Percentiles rank a stretch among this genome's conserved stretches.
These are phyloP conservation scores for Matsumyia berberina DNA, from an alignment of 2,888 invertebrate species.

Conservation along the genomic window DNA sequence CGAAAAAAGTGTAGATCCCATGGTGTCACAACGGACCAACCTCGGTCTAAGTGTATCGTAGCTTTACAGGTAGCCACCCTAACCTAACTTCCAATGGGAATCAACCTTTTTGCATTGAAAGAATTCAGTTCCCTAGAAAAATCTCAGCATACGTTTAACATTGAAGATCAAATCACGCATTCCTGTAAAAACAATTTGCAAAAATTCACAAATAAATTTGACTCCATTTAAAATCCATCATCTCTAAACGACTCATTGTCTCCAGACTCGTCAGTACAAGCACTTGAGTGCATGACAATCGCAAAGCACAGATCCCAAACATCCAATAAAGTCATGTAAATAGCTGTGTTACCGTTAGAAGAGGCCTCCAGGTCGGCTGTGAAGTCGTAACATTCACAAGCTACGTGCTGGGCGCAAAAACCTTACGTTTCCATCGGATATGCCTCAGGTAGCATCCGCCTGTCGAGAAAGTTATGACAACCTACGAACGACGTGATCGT, in stretches of 20 bases:
- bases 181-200: not conserved
- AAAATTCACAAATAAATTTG: conserved; percentile 60
- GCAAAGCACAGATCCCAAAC: conserved; percentile 9
- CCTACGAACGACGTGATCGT: conserved; percentile 33
- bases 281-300: conserved; percentile 37
- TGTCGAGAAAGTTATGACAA: conserved; percentile 61
- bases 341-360: conserved; percentile 36
- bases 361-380: not conserved
- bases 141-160: conserved; percentile 11
- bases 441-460: conserved; percentile 18
- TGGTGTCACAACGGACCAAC: too few species aligned
- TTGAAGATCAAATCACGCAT: conserved; percentile 39
- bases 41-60: too few species aligned
- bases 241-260: conserved; percentile 62
- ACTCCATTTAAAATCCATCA: conserved; percentile 48
- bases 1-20: too few species aligned
- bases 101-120: conserved; percentile 14
- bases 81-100: too few species aligned
- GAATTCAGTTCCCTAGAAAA: conserved; percentile 35
- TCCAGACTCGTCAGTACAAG: conserved; percentile 25
- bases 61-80: too few species aligned
- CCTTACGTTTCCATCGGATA: not conserved
- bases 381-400: conserved; percentile 1
- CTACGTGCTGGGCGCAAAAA: conserved; percentile 40
- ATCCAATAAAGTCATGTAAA: conserved; percentile 50